Base-by-base conservation (phyloP, 2,113 vertebrate genomes). In the Ameiurus melas region DNA sequence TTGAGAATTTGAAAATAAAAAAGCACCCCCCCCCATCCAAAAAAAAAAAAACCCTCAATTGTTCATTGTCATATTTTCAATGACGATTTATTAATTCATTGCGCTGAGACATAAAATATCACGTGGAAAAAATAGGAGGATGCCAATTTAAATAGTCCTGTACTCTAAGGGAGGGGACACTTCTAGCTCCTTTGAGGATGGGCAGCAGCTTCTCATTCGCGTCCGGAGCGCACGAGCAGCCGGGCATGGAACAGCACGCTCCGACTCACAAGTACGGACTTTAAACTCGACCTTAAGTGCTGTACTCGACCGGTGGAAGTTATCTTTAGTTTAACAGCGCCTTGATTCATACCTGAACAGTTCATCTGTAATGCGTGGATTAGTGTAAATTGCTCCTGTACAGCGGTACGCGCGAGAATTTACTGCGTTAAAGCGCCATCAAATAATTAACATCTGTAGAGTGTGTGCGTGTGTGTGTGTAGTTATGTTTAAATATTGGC, bases 141-240 rank as follows among this genome's bases (percentile, higher is more conserved):
- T 91, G 89, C 87, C 77, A 92, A 87, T 95, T 97, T 96, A 94
- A 96, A 96, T 95, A 94, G 95, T 94, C 93, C 90, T 92, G 92
- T 91, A 90, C 92, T 91, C 94, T 70, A 90, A 92, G 89, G 92
- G 93, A 93, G 94, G 94, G 95, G 92, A 92, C 93, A 93, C 92
- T 93, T 94, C 94, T 89, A 90, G 94, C 93, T 93, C 94, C 87
- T 92, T 92, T 91, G 90, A 94, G 93, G 89, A 95, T 95, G 94
- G 93, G 91, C 93, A 93, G 93, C 84, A 75, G 66, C 9, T 90
- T 93, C 90, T 94, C 94, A 95, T 94, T 94, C 80, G 87, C 93
- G 73, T 93, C 94, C 89, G 93, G 93, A 94, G 92, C 70, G 83
- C 93, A 91, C 89, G 89, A 91, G 91, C 92, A 90, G 90, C 92